These are phyloP conservation scores for Xanthorhoe spadicearia DNA, from an alignment of 2,888 invertebrate genomes.

Conservation along the genomic window DNA sequence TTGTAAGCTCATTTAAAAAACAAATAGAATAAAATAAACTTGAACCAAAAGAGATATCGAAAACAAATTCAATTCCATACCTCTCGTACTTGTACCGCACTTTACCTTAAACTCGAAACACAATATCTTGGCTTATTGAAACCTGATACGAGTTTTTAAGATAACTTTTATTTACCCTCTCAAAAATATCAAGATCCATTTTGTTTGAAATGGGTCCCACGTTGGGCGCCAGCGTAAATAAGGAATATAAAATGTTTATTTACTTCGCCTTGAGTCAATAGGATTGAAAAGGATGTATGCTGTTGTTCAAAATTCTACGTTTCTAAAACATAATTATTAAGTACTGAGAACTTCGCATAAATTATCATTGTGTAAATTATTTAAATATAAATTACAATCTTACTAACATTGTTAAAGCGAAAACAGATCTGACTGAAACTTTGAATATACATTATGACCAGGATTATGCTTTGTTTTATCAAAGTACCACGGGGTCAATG, in stretches of 20 bases:
- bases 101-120: conserved; percentile 36
- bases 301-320: background rate
- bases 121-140: conserved; percentile 46
- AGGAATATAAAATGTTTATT: conserved; percentile 45
- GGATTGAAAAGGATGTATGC: conserved; percentile 26
- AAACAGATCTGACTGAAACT: too few species aligned
- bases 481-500: too few species aligned
- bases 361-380: background rate
- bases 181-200: conserved; percentile 45
- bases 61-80: conserved; percentile 37
- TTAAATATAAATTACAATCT: background rate
- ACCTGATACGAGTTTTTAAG: conserved; percentile 44
- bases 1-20: conserved; percentile 8
- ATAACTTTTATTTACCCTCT: conserved; percentile 43
- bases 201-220: conserved; percentile 49
- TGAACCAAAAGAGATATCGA: conserved; percentile 20
- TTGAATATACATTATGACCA: too few species aligned
- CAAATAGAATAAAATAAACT: conserved; percentile 18
- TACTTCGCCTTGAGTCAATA: conserved; percentile 37
- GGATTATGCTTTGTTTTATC: too few species aligned
- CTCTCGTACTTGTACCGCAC: conserved; percentile 32
- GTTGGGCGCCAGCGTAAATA: conserved; percentile 53
- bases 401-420: background rate
- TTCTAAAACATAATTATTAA: background rate
- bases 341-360: background rate